These are phyloP conservation scores for Melanerpes aurifrons DNA, from an alignment of 2,113 vertebrate genomes.

Conservation along the genomic window DNA sequence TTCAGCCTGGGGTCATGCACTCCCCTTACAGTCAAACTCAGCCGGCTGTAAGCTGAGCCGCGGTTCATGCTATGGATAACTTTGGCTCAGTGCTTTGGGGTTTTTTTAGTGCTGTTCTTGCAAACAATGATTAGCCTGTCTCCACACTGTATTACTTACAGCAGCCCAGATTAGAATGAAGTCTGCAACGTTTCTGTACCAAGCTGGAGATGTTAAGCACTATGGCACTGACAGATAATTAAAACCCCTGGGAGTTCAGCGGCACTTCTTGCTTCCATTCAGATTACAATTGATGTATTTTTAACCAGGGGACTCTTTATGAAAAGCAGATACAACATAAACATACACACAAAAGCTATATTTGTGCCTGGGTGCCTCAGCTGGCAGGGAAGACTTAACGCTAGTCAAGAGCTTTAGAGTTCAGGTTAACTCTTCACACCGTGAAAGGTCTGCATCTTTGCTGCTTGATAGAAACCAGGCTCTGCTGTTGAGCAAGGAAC, in stretches of 20 bases:
- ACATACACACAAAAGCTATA: not conserved
- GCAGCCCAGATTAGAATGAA: not conserved
- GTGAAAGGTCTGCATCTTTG: not conserved
- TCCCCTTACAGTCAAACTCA: not conserved
- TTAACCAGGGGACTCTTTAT: not conserved
- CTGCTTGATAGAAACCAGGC: not conserved
- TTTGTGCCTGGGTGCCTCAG: not conserved
- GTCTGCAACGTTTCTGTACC: not conserved
- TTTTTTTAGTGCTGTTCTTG: not conserved
- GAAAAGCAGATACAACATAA: not conserved
- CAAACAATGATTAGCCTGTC: slow-evolving; percentile 15
- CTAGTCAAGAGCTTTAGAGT: not conserved
- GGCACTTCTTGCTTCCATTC: not conserved
- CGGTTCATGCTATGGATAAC: not conserved
- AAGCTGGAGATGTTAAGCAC: not conserved
- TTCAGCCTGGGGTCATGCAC: not conserved
- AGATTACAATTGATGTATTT: not conserved
- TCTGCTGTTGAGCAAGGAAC: not conserved
- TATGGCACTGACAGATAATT: not conserved
- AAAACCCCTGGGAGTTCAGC: not conserved
- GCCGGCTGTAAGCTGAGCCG: not conserved
- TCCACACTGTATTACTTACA: not conserved
- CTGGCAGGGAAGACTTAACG: not conserved
- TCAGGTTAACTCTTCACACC: not conserved
- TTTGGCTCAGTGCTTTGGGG: not conserved